Base-by-base conservation (phyloP, 2,113 vertebrate species). In the Bufo bufo region DNA sequence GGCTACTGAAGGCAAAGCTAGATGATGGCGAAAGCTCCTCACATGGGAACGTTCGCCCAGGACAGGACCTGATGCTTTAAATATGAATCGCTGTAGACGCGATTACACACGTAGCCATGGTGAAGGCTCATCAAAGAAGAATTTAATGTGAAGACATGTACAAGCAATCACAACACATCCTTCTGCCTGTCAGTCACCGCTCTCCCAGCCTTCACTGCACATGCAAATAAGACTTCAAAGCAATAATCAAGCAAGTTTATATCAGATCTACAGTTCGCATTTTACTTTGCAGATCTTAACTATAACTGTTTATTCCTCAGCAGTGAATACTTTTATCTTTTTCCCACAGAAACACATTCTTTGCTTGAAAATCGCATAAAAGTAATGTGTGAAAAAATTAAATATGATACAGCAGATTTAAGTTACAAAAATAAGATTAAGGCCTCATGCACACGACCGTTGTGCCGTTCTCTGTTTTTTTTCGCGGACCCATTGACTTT, bases 201-300 rank as follows among this genome's bases (percentile, higher is more conserved):
- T 20, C 33, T 59, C 50, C 83, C 33, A 75, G 83, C 23, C 58
- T 58, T 72, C 69, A 85, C 59, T 47, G 52, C 63, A 59, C 75
- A 85, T 85, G 83, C 66, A 85, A 85, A 85, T 50, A 3, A 59
- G 10, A 20, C 69, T 59, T 74, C 66, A 85, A 85, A 85, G 83
- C 52, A 19, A 58, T 58, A 45, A 74, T 85, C 33, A 71, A 58
- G 63, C 17, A 45, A 14, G 69, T 45, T 54, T 75, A 33, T 47
- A 59, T 74, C 61, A 71, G 33, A 54, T 71, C 2, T 43, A 23
- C 63, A 5, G 23, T 54, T 84, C 16, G 4, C 19, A 71, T 82
- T 84, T 54, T 54, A 84, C 47, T 20, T 33, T 33, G 47, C 17
- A 71, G 63, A 84, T 54, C 11, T 54, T 71, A 84, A 54, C 81